Evolutionary conservation across 2,797 vertebrate species (phyloP), one percentile per base, ranked within the genome.

Genomic region (Pseudomugil tenellus): DNA sequence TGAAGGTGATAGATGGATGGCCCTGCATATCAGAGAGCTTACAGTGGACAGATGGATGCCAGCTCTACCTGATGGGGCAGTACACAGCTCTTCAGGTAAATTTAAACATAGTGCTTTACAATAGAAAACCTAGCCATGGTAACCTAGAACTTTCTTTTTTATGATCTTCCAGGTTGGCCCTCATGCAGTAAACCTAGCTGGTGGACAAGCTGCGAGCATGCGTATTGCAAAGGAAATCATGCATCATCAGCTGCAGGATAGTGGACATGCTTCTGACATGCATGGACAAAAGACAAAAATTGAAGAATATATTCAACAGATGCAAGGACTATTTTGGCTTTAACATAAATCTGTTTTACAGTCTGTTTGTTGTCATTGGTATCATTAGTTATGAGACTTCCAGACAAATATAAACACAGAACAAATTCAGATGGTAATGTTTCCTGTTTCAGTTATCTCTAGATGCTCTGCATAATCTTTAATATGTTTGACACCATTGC

Each of bases 101-200:
- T 53, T 34, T 72, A 28, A 26, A n/a, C 16, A 8, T 26, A 7
- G 2, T 49, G 17, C 58, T 53, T 60, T 43, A 6, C 12, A 21
- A 14, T 23, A 1, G 1, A 69, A 64, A 72, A 29, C 43, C 4
- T 55, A 4, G 2, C 29, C 17, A 23, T 3, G 39, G n/a, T 32
- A 65, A 63, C 35, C 29, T 0, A 1, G 0, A 13, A 37, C 0
- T 0, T 6, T 31, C 1, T 26, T 34, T 63, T 68, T 58, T 3
- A 29, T 0, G 55, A 10, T 21, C 25, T 48, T 35, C 19, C 21
- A 95, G 94, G 84, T 95, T 32, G 94, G 94, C 63, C 94, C 94
- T 82, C 94, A 95, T 78, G 93, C 94, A 8, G 89, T 95, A 10
- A 95, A 95, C 81, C 84, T 95, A 31, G 94, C 94, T 14, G 94